Evolutionary conservation across 2,113 vertebrate genomes (phyloP).

Genomic region (Neomonachus schauinslandi): DNA sequence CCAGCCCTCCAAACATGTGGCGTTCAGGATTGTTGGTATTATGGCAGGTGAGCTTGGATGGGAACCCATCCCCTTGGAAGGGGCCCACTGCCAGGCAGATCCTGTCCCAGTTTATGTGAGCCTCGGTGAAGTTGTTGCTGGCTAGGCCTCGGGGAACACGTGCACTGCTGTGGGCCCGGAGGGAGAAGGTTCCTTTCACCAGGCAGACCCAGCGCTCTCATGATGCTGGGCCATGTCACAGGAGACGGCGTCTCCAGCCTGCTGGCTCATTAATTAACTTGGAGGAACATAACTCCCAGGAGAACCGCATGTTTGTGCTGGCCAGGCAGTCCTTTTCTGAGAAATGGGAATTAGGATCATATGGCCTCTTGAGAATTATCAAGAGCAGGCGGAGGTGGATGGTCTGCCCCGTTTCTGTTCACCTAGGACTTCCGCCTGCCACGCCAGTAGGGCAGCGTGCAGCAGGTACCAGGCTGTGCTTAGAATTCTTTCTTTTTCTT

Average conservation of each 20-base stretch:
- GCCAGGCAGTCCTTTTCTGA: background rate
- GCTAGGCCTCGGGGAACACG: background rate
- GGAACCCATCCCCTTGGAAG: background rate
- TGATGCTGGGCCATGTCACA: background rate
- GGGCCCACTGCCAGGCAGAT: background rate
- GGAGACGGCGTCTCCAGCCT: background rate
- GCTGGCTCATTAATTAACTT: background rate
- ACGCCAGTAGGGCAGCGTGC: background rate
- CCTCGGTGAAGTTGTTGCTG: background rate
- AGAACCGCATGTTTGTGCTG: fast-evolving
- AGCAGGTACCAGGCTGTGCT: fast-evolving
- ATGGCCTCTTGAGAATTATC: background rate
- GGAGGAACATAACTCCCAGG: background rate
- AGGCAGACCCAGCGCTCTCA: background rate
- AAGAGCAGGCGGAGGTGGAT: background rate
- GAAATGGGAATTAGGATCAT: background rate
- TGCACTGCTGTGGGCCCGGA: fast-evolving
- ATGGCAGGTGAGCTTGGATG: background rate
- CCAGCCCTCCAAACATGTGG: background rate
- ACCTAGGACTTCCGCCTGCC: background rate
- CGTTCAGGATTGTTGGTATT: fast-evolving
- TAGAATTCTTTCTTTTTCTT: background rate
- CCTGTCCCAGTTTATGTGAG: background rate
- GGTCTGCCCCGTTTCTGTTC: background rate
- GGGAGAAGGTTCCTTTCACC: background rate